Evolutionary conservation across 2,888 invertebrate species (phyloP).

Genomic region (Trachelus iudaicus): DNA sequence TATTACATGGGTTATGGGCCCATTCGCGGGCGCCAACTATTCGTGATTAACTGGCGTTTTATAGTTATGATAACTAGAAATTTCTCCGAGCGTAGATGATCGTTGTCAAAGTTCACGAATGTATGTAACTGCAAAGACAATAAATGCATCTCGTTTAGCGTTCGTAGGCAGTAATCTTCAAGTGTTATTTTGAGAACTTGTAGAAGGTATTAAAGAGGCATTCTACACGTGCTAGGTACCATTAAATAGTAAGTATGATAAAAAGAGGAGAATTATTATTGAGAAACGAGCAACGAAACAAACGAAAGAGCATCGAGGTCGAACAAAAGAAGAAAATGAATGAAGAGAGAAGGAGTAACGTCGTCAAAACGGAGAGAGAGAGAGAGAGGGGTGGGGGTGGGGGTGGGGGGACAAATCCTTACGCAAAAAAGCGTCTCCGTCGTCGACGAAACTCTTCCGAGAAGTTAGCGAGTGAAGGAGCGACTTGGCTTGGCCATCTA

Average conservation of each 20-base stretch:
- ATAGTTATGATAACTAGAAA: too few species aligned
- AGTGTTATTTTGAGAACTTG: not conserved
- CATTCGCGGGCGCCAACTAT: too few species aligned
- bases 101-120: not conserved
- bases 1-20: too few species aligned
- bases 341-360: not conserved
- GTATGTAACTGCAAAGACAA: not conserved
- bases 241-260: not conserved
- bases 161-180: not conserved
- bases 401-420: constrained; percentile 2
- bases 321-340: not conserved
- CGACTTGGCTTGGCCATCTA: not conserved
- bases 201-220: not conserved
- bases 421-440: constrained; percentile 54
- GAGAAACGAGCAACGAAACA: constrained; percentile 12
- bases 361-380: constrained; percentile 2
- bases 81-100: not conserved
- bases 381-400: not conserved
- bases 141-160: not conserved
- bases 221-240: not conserved
- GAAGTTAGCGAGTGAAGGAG: constrained; percentile 31
- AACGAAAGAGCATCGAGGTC: constrained; percentile 3
- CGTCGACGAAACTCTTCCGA: constrained; percentile 53
- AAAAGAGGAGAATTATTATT: constrained; percentile 2
- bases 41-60: too few species aligned